phyloP scores from a whole-genome alignment of 2,113 vertebrate species.

The Albula glossodonta region DNA sequence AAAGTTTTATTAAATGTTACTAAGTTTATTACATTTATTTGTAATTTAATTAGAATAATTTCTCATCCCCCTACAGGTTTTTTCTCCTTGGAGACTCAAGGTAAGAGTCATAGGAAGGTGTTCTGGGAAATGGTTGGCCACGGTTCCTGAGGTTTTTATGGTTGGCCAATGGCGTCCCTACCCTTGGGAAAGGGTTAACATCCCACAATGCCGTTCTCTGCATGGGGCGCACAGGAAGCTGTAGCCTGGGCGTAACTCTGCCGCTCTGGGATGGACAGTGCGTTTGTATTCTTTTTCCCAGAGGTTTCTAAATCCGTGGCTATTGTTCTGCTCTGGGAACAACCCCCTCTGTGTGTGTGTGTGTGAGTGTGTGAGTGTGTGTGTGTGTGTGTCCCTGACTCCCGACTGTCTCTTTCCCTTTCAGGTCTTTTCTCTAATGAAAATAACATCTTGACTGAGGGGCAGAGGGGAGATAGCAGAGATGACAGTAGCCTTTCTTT shows the following conservation, averaged over 20 bases:
- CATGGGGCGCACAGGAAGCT: slow-evolving; percentile 58
- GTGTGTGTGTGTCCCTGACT: slow-evolving; percentile 17
- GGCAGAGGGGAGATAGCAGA: slow-evolving; percentile 56
- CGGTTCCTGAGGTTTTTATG: not conserved
- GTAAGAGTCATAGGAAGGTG: too few species aligned
- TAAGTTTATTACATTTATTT: too few species aligned
- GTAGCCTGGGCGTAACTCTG: slow-evolving; percentile 55
- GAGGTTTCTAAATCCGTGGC: slow-evolving; percentile 81
- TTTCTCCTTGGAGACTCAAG: too few species aligned
- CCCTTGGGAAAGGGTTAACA: slow-evolving; percentile 5
- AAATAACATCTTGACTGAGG: slow-evolving; percentile 74
- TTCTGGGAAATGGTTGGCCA: too few species aligned
- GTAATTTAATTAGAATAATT: too few species aligned
- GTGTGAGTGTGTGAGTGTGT: slow-evolving; percentile 25
- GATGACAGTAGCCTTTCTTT: slow-evolving; percentile 54
- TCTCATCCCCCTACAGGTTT: too few species aligned
- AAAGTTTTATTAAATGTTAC: too few species aligned
- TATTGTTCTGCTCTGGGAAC: slow-evolving; percentile 69
- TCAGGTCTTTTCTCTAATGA: slow-evolving; percentile 64
- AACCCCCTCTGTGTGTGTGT: slow-evolving; percentile 1
- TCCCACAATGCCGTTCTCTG: slow-evolving; percentile 10
- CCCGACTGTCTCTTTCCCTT: slow-evolving; percentile 56
- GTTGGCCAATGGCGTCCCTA: not conserved
- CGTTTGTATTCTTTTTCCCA: slow-evolving; percentile 78
- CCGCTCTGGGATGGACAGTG: slow-evolving; percentile 61